Base-by-base conservation (phyloP, 2,888 invertebrate genomes). In the Sicus ferrugineus region DNA sequence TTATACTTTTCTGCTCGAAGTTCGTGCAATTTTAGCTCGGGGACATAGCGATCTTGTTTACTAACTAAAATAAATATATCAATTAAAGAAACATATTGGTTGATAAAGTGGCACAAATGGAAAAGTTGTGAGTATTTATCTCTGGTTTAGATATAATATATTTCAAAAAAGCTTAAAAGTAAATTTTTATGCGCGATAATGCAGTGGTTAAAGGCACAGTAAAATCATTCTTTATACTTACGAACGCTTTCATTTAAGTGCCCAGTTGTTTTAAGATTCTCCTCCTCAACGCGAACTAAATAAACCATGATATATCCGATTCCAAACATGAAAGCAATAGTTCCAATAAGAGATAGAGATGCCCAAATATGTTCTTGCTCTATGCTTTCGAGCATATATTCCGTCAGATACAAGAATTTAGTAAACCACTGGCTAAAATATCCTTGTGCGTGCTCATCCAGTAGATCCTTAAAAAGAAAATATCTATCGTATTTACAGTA, bases 1-100 rank as follows among this genome's bases (percentile, higher is more conserved):
- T 97, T 96, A 83, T 97, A 98, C 70, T 97, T 97, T 86, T 98
- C 97, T 1, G 94, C 94, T 58, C 97, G 88, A 67, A 99, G 87
- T 83, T 98, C 98, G 83, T 98, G 97, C 65, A 99, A 87, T 73
- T 91, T 89, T 73, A 96, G 86, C 83, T 95, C 94, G 0, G 93
- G 81, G 30, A 79, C 77, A 63, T 77, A 81, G 7, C 77, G 73
- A 34, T 73, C 79, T 38, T 71, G 74, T 52, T 77, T 79, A 30
- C 58, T 69, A 64, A 72, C 77, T 73, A 58, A 59, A 58, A 73
- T n/a, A 46, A 16, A 3, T 19, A 16, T 19, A 38, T n/a, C n/a
- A n/a, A n/a, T n/a, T n/a, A n/a, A n/a, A n/a, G n/a, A n/a, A n/a
- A n/a, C n/a, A 9, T 54, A 5, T 11, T 26, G 4, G 16, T 54